Percentiles rank a stretch among this genome's conserved stretches.
phyloP scores from a whole-genome alignment of 2,113 vertebrate genomes.

The Stercorarius parasiticus region DNA sequence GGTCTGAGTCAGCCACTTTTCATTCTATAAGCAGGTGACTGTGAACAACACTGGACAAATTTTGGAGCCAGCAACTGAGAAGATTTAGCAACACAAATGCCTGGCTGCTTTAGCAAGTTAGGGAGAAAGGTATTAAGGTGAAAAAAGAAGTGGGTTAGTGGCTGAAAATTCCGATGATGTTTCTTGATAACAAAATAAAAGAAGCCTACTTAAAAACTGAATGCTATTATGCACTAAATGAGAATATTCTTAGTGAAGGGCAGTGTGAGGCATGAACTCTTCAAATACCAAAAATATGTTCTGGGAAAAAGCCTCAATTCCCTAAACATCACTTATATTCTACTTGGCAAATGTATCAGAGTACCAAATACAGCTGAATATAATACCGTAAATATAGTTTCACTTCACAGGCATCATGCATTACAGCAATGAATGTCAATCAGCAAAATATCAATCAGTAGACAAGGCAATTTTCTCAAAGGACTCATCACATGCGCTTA shows the following conservation, averaged over 20 bases:
- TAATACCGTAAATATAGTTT: background rate
- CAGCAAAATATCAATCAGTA: background rate
- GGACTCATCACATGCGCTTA: constrained; percentile 31
- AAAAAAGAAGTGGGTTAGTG: background rate
- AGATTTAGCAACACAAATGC: background rate
- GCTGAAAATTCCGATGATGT: background rate
- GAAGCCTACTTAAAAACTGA: background rate
- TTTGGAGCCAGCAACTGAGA: background rate
- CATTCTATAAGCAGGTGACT: background rate
- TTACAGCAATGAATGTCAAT: background rate
- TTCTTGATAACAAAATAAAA: background rate
- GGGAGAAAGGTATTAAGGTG: background rate
- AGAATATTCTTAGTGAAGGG: background rate
- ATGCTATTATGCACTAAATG: background rate
- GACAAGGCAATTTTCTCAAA: background rate
- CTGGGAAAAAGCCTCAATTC: background rate
- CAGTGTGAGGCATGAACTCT: background rate
- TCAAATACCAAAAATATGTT: background rate
- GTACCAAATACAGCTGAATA: background rate
- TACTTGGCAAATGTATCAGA: background rate
- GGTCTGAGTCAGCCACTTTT: background rate
- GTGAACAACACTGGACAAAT: background rate
- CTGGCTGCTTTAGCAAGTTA: background rate
- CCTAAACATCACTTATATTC: background rate
- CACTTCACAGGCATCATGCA: background rate